Base-by-base conservation (phyloP, 2,888 invertebrate genomes). In the Ecdyonurus torrentis region DNA sequence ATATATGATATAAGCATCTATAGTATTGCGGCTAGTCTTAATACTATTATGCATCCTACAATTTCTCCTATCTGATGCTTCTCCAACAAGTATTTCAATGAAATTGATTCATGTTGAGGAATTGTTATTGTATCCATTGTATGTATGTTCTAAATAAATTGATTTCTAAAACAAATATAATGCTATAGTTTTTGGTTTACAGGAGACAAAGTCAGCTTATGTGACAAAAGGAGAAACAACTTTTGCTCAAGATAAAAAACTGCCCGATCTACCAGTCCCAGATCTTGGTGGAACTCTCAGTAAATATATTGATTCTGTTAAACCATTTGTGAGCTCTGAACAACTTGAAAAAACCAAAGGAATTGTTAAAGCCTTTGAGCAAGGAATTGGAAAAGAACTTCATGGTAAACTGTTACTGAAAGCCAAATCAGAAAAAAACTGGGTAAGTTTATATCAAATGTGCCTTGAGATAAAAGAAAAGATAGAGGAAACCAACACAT, bases 251-350 rank as follows among this genome's bases (percentile, higher is more conserved):
- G 80, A 82, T 67, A 75, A 80, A 55, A 68, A 69, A 3, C 70
- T 82, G 20, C 81, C 81, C 2, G 70, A 75, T 5, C 70, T 83
- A 18, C 83, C 82, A 5, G 70, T 82, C 23, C 82, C 82, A 20
- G 69, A 74, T 3, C 70, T 83, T 10, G 71, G 73, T 2, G 74
- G 78, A 18, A 82, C 82, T 1, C 69, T 83, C 63, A 70, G 75
- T 19, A 77, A 78, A 65, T 83, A 82, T 68, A 74, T 79, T 59
- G 75, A 78, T 59, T 77, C 79, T 60, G 74, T 81, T 2, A 72
- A 72, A 65, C 79, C 79, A 7, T 77, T 78, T 67, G 75, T 76
- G 1, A 74, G 72, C 1, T 68, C 71, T 23, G 73, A 74, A 53
- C 80, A 82, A 68, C 71, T 76, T 65, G 68, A 70, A 25, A 70